phyloP scores from a whole-genome alignment of 2,888 invertebrate genomes.

The Melanostoma scalare region DNA sequence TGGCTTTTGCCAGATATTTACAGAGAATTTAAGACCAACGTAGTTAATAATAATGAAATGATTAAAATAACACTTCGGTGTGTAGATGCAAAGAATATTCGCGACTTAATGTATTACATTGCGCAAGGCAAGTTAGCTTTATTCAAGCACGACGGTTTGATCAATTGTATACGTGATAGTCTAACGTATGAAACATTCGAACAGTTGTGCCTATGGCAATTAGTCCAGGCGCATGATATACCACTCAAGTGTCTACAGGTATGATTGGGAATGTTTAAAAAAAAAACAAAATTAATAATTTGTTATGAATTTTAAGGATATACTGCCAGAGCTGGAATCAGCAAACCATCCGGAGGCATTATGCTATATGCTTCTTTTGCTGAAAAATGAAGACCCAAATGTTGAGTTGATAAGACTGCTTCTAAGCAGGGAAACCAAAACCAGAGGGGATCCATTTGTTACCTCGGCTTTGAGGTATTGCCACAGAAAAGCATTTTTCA shows the following conservation, averaged over 20 bases:
- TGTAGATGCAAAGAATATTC: constrained; percentile 94
- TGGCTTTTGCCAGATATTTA: constrained; percentile 97
- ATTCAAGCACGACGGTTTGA: constrained; percentile 89
- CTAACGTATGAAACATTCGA: constrained; percentile 98
- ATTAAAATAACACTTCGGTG: constrained; percentile 94
- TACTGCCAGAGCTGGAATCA: constrained; percentile 89
- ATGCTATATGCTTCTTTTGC: constrained; percentile 93
- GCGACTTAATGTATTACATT: constrained; percentile 94
- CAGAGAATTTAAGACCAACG: constrained; percentile 93
- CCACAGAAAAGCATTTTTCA: not conserved
- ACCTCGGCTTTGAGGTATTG: constrained; percentile 90
- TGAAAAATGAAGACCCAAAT: constrained; percentile 95
- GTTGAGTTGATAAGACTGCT: constrained; percentile 92
- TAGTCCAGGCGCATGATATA: constrained; percentile 96
- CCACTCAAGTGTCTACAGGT: constrained; percentile 91
- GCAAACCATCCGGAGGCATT: constrained; percentile 95
- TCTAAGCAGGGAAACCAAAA: constrained; percentile 88
- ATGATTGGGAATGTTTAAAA: not conserved
- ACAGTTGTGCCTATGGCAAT: constrained; percentile 98
- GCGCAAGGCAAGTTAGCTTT: constrained; percentile 93
- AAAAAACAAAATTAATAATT: constrained; percentile 6
- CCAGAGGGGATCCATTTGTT: constrained; percentile 91
- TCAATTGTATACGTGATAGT: constrained; percentile 90
- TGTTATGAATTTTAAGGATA: constrained; percentile 77
- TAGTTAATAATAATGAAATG: constrained; percentile 93